Evolutionary conservation across 2,888 invertebrate species (phyloP).

Genomic region (Ectemnius lituratus): DNA sequence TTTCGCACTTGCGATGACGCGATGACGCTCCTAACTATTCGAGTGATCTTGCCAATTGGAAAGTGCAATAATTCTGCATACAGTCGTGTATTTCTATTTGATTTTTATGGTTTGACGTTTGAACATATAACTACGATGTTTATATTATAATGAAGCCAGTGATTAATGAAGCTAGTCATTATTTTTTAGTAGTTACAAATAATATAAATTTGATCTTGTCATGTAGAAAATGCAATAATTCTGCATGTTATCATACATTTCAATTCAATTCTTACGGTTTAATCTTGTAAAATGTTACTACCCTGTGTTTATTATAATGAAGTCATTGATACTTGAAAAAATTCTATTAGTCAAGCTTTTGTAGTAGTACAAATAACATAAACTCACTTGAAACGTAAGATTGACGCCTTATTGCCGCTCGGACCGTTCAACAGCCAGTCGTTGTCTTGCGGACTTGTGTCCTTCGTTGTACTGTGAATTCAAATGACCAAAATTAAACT

Average conservation of each 20-base stretch:
- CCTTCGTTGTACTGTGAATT: slow-evolving; percentile 68
- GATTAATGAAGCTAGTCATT: too few species aligned
- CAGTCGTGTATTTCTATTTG: background rate
- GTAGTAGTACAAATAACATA: background rate
- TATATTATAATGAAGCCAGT: background rate
- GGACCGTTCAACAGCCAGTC: slow-evolving; percentile 74
- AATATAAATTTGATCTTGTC: slow-evolving; percentile 43
- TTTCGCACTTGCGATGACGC: too few species aligned
- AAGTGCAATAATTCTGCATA: background rate
- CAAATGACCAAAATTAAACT: slow-evolving; percentile 8
- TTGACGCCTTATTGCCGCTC: slow-evolving; percentile 68
- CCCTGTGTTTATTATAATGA: background rate
- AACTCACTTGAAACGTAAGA: slow-evolving; percentile 75
- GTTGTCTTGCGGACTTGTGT: slow-evolving; percentile 63
- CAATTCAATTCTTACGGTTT: background rate
- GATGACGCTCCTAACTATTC: too few species aligned
- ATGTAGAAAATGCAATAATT: background rate
- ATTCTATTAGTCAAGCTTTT: background rate
- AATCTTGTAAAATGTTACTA: too few species aligned
- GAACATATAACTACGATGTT: background rate
- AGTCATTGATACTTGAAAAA: too few species aligned
- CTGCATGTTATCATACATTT: background rate
- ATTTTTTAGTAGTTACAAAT: background rate
- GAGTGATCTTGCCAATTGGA: background rate
- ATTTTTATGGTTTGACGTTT: background rate